Evolutionary conservation across 2,888 invertebrate genomes (phyloP).

Genomic region (Zootermopsis nevadensis): DNA sequence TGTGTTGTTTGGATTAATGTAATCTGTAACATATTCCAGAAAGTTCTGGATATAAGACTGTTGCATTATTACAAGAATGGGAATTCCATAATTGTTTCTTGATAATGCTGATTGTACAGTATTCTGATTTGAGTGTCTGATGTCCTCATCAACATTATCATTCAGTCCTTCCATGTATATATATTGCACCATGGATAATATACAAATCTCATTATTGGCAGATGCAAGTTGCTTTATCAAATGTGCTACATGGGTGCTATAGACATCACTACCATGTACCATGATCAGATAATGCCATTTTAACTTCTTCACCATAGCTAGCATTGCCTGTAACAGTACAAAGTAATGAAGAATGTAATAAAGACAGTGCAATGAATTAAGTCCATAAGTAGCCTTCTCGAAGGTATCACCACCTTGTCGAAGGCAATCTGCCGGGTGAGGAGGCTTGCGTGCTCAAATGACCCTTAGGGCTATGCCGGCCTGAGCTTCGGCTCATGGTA

Average conservation of each 20-base stretch:
- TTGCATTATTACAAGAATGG: neutral
- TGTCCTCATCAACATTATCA: neutral
- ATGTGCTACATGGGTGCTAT: slow-evolving; percentile 52
- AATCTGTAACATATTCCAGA: neutral
- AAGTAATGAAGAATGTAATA: neutral
- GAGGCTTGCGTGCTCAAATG: no score
- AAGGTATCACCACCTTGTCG: no score
- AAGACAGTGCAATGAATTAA: no score
- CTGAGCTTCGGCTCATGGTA: no score
- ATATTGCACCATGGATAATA: slow-evolving; percentile 40
- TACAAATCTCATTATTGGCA: slow-evolving; percentile 42
- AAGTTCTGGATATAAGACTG: neutral
- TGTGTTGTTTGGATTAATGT: neutral
- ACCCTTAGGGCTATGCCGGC: no score
- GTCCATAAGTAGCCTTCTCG: no score
- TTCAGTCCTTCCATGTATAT: neutral
- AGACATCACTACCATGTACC: slow-evolving; percentile 52
- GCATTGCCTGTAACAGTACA: slow-evolving; percentile 52
- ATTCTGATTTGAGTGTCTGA: slow-evolving; percentile 18
- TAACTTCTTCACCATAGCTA: slow-evolving; percentile 53
- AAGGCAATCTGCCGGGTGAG: no score
- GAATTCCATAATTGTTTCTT: neutral
- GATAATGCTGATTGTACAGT: neutral
- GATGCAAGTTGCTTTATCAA: slow-evolving; percentile 45
- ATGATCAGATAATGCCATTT: slow-evolving; percentile 53